Evolutionary conservation across 2,888 invertebrate genomes (phyloP).

Genomic region (Carabus problematicus): DNA sequence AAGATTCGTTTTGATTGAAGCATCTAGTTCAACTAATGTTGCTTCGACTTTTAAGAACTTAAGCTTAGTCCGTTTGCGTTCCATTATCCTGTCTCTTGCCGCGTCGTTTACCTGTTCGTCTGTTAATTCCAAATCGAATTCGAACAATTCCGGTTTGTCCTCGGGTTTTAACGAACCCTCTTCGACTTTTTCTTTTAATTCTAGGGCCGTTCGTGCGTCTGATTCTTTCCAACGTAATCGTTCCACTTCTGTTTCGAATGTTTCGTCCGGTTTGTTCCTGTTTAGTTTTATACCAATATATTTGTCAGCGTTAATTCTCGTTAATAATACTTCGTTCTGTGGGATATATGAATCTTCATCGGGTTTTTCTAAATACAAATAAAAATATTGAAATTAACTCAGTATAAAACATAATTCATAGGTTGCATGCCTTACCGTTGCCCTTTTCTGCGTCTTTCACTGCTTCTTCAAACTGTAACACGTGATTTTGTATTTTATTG

Average conservation of each 20-base stretch:
- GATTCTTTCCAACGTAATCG: constrained; percentile 71
- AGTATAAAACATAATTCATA: constrained; percentile 1
- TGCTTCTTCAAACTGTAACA: constrained; percentile 20
- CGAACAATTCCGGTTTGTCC: constrained; percentile 44
- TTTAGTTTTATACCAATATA: constrained; percentile 74
- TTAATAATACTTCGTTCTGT: constrained; percentile 65
- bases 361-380: constrained; percentile 47
- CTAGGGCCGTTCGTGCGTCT: constrained; percentile 68
- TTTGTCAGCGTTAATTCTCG: constrained; percentile 68
- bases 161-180: constrained; percentile 43
- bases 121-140: constrained; percentile 61
- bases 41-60: constrained; percentile 71
- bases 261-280: constrained; percentile 63
- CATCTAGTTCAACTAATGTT: constrained; percentile 70
- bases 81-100: constrained; percentile 63
- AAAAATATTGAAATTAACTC: not conserved
- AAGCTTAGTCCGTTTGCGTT: constrained; percentile 65
- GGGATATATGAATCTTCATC: constrained; percentile 47
- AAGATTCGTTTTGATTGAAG: constrained; percentile 71
- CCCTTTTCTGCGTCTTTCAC: constrained; percentile 36
- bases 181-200: constrained; percentile 64
- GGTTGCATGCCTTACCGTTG: constrained; percentile 51
- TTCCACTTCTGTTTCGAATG: constrained; percentile 67
- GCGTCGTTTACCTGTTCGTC: constrained; percentile 66
- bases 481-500: not conserved